A percentile compares a stretch with the other conserved stretches of the same genome.
phyloP scores from a whole-genome alignment of 2,888 invertebrate genomes.

The Nycteola revayana region DNA sequence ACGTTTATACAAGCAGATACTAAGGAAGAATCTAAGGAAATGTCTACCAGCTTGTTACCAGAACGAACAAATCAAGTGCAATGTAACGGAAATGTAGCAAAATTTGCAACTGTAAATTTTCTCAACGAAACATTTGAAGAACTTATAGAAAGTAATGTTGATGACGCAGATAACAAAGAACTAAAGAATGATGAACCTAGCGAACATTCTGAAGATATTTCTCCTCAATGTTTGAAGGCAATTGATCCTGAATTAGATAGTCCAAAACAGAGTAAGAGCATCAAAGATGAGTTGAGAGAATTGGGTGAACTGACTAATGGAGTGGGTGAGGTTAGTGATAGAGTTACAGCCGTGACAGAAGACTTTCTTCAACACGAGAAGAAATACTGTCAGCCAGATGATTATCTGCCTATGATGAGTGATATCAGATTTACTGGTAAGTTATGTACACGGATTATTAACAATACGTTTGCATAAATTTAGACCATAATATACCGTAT shows the following conservation, averaged over 20 bases:
- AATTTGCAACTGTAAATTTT: conserved; percentile 68
- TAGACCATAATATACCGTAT: no score
- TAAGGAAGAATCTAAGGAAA: conserved; percentile 20
- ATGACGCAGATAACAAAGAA: conserved; percentile 59
- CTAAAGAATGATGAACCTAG: conserved; percentile 35
- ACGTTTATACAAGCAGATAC: conserved; percentile 14
- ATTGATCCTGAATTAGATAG: conserved; percentile 21
- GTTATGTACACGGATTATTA: no score
- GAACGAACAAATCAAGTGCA: conserved; percentile 27
- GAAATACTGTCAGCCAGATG: conserved; percentile 65
- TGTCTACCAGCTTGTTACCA: conserved; percentile 12
- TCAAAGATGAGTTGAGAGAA: conserved; percentile 24
- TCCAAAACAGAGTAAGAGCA: conserved; percentile 27
- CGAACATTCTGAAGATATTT: conserved; percentile 12
- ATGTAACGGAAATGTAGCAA: conserved; percentile 57
- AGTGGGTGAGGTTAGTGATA: conserved; percentile 37
- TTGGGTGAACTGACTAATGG: conserved; percentile 34
- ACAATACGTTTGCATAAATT: no score
- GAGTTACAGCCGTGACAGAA: conserved; percentile 54
- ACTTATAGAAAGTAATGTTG: conserved; percentile 71
- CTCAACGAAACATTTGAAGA: conserved; percentile 70
- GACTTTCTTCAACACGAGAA: conserved; percentile 76
- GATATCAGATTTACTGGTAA: conserved; percentile 76
- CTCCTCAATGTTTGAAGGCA: conserved; percentile 18
- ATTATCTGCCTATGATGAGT: conserved; percentile 62